These are phyloP conservation scores for Mesochorus sp. DNA, from an alignment of 2,888 invertebrate species.

Conservation along the genomic window DNA sequence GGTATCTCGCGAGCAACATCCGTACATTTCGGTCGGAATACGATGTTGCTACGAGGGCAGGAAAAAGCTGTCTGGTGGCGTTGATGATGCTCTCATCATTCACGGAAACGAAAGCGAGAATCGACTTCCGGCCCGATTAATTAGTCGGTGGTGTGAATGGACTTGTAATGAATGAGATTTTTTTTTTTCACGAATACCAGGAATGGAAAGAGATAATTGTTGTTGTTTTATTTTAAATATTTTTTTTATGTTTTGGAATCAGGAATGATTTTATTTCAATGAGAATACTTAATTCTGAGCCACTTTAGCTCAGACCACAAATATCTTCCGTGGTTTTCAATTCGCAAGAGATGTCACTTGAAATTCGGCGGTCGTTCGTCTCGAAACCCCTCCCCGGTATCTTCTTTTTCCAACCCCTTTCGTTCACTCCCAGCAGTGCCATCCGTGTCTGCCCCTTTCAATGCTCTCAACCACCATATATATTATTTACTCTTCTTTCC, in stretches of 20 bases:
- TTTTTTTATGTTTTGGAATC: constrained; percentile 16
- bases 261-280: not conserved
- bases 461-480: not conserved
- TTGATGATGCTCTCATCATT: constrained; percentile 27
- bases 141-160: constrained; percentile 36
- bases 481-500: not conserved
- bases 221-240: not conserved
- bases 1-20: constrained; percentile 50
- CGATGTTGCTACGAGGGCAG: constrained; percentile 3
- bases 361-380: constrained; percentile 56
- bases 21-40: constrained; percentile 27
- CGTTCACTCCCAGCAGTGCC: not conserved
- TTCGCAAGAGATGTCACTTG: constrained; percentile 29
- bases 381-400: constrained; percentile 10
- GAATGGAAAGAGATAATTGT: constrained; percentile 1
- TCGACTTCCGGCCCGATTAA: constrained; percentile 59
- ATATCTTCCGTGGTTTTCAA: not conserved
- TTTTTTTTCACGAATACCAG: not conserved
- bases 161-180: constrained; percentile 27
- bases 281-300: constrained; percentile 5
- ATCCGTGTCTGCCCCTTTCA: not conserved
- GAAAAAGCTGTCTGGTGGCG: constrained; percentile 31
- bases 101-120: constrained; percentile 51
- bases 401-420: not conserved
- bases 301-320: not conserved